Base-by-base conservation (phyloP, 2,797 vertebrate species). In the Lacerta agilis region DNA sequence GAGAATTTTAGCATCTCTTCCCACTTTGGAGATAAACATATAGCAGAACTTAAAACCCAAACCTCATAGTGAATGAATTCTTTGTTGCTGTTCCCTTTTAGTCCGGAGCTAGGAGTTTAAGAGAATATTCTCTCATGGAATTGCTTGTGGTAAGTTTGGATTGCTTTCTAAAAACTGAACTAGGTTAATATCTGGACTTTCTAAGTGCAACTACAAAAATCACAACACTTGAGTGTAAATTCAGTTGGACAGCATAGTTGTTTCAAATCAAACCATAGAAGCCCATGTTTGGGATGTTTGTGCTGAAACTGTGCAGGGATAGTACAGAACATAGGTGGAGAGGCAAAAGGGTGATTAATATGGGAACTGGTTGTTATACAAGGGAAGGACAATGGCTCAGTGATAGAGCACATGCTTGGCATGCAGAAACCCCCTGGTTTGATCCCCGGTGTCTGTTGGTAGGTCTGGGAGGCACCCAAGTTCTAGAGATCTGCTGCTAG, bases 121-220 rank as follows among this genome's bases (percentile, higher is more conserved):
- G 96, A 91, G 98, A 98, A 78, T 98, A 98, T 85, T 98, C 98
- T 0, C 96, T 99, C 36, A 98, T 99, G 98, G 98, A 99, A 93
- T 97, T 99, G 93, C 97, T 99, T 79, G 98, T 99, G 97, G 98
- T 99, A 94, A 98, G 98, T 97, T 41, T 25, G 1, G 66, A 77
- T 76, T 76, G 41, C 9, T 85, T 43, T 61, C 4, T 73, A 38
- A 64, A 72, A 86, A 81, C 13, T 25, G 25, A 71, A 8, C 4
- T 8, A 23, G 13, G 0, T 76, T 72, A 13, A 38, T 79, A 13
- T n/a, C 25, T 45, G n/a, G 7, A n/a, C 36, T 76, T 33, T 55
- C 29, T 9, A 20, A 3, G 23, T 61, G 2, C 41, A 86, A 10
- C 41, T 5, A 5, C 55, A 36, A 71, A 55, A 45, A 71, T 29